Evolutionary conservation across 2,797 vertebrate genomes (phyloP).

Genomic region (Artibeus jamaicensis): DNA sequence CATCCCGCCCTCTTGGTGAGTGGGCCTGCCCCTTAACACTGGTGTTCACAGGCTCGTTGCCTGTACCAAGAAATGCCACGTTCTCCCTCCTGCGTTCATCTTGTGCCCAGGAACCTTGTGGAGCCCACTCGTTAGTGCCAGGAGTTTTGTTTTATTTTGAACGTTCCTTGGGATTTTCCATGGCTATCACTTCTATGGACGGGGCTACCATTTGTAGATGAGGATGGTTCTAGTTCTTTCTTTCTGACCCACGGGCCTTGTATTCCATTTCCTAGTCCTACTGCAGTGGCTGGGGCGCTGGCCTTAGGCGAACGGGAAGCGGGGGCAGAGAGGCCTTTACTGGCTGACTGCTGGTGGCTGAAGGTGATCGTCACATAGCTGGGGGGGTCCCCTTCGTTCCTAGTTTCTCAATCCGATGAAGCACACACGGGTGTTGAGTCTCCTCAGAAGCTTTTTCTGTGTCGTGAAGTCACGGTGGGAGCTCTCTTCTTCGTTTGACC

Average conservation of each 20-base stretch:
- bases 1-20: neutral
- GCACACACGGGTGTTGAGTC: too few relatives aligned
- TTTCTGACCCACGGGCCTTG: neutral
- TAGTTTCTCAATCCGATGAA: neutral
- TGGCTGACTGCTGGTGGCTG: neutral
- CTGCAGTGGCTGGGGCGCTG: neutral
- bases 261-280: neutral
- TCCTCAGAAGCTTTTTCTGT: neutral
- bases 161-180: neutral
- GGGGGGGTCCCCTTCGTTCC: neutral
- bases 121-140: neutral
- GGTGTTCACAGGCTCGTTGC: neutral
- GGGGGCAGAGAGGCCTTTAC: too few relatives aligned
- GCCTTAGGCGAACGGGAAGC: neutral
- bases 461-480: neutral
- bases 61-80: neutral
- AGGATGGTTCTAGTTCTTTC: neutral
- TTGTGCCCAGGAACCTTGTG: neutral
- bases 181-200: neutral
- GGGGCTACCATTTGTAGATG: neutral
- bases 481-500: neutral
- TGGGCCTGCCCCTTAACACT: neutral
- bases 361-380: neutral
- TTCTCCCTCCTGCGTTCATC: neutral
- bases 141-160: neutral